These are phyloP conservation scores for rabbit (Oryctolagus cuniculus) DNA, from an alignment of 2,113 vertebrate species.

Conservation along the genomic window mOryCun1.1 NC_091448.1:25150001-25150500, in stretches of 20 bases:
- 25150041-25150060: neutral
- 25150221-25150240: neutral
- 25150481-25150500: neutral
- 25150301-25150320: neutral
- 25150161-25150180: neutral
- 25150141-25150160: neutral
- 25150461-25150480: neutral
- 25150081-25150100: neutral
- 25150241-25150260: neutral
- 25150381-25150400: neutral
- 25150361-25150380: neutral
- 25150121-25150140: slow-evolving; percentile 42
- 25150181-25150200: neutral
- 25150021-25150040: neutral
- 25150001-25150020: neutral
- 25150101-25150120: neutral
- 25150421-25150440: neutral
- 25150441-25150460: neutral
- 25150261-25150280: neutral
- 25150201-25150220: neutral
- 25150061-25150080: neutral
- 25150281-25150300: neutral
- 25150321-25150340: neutral
- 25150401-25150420: neutral
- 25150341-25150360: neutral